Percentiles rank a stretch among this genome's conserved stretches.
Evolutionary conservation across 92 coral and sea anemone genomes (phyloP).

Genomic region (Diadumene lineata): DNA sequence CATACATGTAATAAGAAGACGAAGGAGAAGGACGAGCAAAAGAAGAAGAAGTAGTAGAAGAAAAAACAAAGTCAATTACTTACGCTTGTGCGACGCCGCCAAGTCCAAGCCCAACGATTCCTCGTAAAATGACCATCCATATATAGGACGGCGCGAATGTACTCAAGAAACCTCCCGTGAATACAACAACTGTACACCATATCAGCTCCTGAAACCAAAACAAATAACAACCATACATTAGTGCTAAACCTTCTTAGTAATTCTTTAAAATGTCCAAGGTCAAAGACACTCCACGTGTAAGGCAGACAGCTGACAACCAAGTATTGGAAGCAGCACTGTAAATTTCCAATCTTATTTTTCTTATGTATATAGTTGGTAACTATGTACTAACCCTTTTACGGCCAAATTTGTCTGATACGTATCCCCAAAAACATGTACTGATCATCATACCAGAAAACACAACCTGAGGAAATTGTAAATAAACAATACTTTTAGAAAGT

Average conservation of each 20-base stretch:
- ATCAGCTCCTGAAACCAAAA: slow-evolving; percentile 61
- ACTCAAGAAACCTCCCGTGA: slow-evolving; percentile 80
- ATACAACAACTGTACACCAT: slow-evolving; percentile 73
- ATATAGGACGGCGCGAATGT: slow-evolving; percentile 81
- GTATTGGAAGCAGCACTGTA: too few species aligned
- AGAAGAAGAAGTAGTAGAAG: too few species aligned
- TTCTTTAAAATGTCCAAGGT: too few species aligned
- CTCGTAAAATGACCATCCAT: slow-evolving; percentile 84
- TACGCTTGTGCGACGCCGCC: slow-evolving; percentile 93
- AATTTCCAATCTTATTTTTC: too few species aligned
- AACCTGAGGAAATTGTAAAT: slow-evolving; percentile 49
- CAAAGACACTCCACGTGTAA: too few species aligned
- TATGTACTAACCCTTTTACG: slow-evolving; percentile 69
- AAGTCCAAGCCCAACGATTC: slow-evolving; percentile 90
- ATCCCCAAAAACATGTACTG: slow-evolving; percentile 94
- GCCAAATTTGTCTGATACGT: slow-evolving; percentile 82
- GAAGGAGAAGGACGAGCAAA: too few species aligned
- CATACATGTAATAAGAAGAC: not conserved
- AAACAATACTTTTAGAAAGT: too few species aligned
- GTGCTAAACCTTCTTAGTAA: too few species aligned
- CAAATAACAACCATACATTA: too few species aligned
- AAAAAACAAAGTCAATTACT: too few species aligned
- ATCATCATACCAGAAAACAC: slow-evolving; percentile 93
- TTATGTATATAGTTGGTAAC: not conserved
- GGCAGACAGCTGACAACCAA: too few species aligned